These are phyloP conservation scores for Osmoderma eremita DNA, from an alignment of 2,888 invertebrate species.

Conservation along the genomic window DNA sequence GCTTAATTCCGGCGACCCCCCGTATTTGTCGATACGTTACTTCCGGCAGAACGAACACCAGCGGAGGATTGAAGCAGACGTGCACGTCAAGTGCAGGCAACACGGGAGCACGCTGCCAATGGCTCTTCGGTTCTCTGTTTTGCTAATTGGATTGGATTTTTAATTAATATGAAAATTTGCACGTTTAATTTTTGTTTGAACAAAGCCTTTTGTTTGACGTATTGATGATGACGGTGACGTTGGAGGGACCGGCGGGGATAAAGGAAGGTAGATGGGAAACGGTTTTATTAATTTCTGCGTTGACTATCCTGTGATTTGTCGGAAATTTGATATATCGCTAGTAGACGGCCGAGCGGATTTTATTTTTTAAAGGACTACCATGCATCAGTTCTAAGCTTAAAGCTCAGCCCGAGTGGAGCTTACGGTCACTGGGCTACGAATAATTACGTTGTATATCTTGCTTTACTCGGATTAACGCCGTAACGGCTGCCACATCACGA, in stretches of 20 bases:
- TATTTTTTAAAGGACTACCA: conserved; percentile 54
- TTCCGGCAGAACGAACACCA: conserved; percentile 49
- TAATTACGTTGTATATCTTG: conserved; percentile 62
- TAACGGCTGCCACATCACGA: conserved; percentile 45
- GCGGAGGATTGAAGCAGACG: conserved; percentile 59
- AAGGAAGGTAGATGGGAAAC: neutral
- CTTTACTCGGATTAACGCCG: conserved; percentile 58
- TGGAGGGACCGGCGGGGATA: conserved; percentile 3
- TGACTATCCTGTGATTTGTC: conserved; percentile 23
- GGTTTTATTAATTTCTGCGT: conserved; percentile 38
- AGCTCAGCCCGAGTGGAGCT: conserved; percentile 54
- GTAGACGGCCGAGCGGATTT: conserved; percentile 47
- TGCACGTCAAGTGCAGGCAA: conserved; percentile 63
- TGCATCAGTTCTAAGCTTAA: conserved; percentile 55
- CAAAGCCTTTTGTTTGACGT: conserved; percentile 49
- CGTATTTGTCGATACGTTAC: conserved; percentile 54
- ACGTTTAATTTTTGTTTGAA: conserved; percentile 55
- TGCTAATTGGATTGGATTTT: conserved; percentile 65
- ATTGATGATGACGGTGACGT: conserved; percentile 46
- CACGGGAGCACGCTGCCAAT: conserved; percentile 47
- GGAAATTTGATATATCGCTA: conserved; percentile 38
- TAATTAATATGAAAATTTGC: conserved; percentile 65
- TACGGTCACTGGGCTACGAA: conserved; percentile 59
- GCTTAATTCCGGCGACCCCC: conserved; percentile 49
- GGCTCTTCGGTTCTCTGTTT: conserved; percentile 49